Evolutionary conservation across 2,113 vertebrate genomes (phyloP).

Genomic region (Ptilonorhynchus violaceus): DNA sequence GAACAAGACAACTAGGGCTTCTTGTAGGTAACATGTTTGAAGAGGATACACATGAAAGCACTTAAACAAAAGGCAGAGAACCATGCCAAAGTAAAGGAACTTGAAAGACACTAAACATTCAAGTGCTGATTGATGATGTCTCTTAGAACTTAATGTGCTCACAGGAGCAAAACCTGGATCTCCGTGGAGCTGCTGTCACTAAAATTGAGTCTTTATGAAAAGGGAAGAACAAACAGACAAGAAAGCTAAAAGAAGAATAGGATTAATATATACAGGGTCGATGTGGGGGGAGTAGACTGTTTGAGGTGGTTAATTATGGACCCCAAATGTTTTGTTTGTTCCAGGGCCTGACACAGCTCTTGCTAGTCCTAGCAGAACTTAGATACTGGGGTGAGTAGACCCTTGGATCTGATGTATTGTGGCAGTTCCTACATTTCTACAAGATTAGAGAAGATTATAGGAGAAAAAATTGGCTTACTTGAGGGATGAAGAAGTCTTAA

Average conservation of each 20-base stretch:
- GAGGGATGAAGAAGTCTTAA: background rate
- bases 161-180: background rate
- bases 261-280: background rate
- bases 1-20: background rate
- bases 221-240: background rate
- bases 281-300: background rate
- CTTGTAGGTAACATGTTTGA: conserved; percentile 11
- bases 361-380: background rate
- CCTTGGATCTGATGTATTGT: background rate
- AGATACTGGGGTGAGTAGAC: background rate
- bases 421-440: background rate
- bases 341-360: background rate
- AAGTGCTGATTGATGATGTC: background rate
- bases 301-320: background rate
- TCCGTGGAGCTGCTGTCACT: background rate
- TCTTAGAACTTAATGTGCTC: background rate
- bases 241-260: background rate
- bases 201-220: background rate
- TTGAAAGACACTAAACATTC: background rate
- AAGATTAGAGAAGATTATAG: background rate
- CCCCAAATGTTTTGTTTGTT: background rate
- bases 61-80: conserved; percentile 33
- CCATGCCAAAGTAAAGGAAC: background rate
- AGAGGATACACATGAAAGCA: conserved; percentile 22
- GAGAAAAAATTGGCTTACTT: background rate